Conservation (phyloP, 2,113 vertebrate genomes). For the Glaucidium brasilianum region DNA sequence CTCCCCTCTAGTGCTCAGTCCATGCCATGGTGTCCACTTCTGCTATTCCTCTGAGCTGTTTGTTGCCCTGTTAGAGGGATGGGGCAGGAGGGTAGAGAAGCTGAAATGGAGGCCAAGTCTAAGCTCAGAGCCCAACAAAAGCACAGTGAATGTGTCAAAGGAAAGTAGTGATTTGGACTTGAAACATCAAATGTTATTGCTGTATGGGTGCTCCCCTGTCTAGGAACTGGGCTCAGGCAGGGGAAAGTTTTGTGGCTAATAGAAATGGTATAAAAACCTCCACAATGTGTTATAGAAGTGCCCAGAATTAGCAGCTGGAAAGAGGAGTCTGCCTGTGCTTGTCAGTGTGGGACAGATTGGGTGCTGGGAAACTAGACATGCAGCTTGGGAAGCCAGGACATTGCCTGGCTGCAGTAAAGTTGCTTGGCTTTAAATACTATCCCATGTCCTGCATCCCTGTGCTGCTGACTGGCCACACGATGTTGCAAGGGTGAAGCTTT, state of each 20-base stretch:
- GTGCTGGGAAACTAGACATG: neutral
- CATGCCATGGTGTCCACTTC: neutral
- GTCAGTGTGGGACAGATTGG: neutral
- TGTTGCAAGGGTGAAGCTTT: neutral
- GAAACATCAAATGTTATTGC: neutral
- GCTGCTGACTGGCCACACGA: neutral
- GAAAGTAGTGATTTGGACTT: neutral
- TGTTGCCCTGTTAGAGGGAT: neutral
- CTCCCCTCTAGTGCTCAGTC: neutral
- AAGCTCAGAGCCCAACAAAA: neutral
- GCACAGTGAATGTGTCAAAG: neutral
- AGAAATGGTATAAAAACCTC: neutral
- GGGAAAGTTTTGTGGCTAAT: neutral
- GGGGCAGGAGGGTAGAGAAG: neutral
- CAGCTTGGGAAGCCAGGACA: neutral
- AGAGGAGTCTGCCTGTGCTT: neutral
- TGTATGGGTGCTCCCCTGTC: neutral
- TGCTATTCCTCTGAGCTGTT: neutral
- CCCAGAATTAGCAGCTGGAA: neutral
- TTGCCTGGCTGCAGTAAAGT: neutral
- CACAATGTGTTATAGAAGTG: rapidly evolving
- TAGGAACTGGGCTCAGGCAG: neutral
- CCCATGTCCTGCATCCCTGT: neutral
- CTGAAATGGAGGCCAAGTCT: neutral
- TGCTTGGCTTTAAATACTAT: neutral